A percentile compares a stretch with the other conserved stretches of the same genome.
These are phyloP conservation scores for Cydia strobilella DNA, from an alignment of 1,140 invertebrate genomes.

Conservation along the genomic window DNA sequence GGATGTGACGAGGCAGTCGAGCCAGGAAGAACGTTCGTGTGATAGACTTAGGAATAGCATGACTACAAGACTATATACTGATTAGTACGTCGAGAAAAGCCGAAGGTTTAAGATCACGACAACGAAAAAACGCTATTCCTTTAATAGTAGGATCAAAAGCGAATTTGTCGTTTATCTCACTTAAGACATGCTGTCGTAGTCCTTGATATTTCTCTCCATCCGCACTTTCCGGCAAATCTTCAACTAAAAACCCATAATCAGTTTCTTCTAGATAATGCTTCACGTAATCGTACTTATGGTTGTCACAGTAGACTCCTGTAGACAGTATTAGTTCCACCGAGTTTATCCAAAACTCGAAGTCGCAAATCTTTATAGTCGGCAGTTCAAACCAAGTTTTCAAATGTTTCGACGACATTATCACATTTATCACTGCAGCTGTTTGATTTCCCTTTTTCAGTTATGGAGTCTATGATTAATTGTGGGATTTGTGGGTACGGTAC, in stretches of 20 bases:
- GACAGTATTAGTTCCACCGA: neutral
- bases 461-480: too few species aligned
- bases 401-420: constrained; percentile 2
- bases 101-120: neutral
- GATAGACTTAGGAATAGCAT: neutral
- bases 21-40: neutral
- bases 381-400: neutral
- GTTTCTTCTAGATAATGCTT: neutral
- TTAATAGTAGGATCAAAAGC: neutral
- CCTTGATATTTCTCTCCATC: neutral
- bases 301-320: neutral
- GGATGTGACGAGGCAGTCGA: neutral
- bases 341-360: neutral
- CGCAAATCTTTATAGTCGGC: neutral
- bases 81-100: neutral
- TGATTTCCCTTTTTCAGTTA: too few species aligned
- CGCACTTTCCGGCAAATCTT: neutral
- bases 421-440: neutral
- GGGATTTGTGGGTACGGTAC: too few species aligned
- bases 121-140: constrained; percentile 3
- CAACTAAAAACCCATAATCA: neutral
- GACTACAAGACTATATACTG: neutral
- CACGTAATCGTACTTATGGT: neutral
- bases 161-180: neutral
- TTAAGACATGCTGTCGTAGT: neutral